Base-by-base conservation (phyloP, 2,113 vertebrate genomes). In the Otus sunia region DNA sequence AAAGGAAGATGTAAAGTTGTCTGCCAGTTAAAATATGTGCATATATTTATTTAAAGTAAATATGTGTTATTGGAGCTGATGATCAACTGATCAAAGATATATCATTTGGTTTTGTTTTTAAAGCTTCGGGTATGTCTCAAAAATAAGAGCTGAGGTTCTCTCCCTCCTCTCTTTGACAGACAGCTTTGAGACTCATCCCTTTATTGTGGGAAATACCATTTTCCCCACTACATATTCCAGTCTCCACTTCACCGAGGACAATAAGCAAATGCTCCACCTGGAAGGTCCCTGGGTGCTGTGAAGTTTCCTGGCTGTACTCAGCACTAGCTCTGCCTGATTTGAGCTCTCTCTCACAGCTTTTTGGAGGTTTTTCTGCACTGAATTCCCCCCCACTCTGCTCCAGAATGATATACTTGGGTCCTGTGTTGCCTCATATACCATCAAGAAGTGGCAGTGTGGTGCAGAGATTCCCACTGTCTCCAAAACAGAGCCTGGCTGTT, bases 41-140 rank as follows among this genome's bases (percentile, higher is more conserved):
- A 49, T 82, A 10, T 45, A 69, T 86, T 82, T 93, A 80, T 79
- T 75, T 90, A 53, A 88, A 76, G 36, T 53, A 88, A 92, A 79
- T 66, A 79, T 22, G 41, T 68, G 27, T 49, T 83, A 14, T n/a
- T 73, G 78, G 67, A 83, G 34, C 39, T 77, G 75, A 56, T 76
- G 88, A 88, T 68, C 39, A 75, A 4, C 74, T 73, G 79, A 95
- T 55, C 59, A 45, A 47, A 82, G 63, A 60, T 21, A 55, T 9
- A 39, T 59, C 11, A 5, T 53, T 91, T 90, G 43, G 23, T 18
- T 93, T 92, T 74, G 60, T 55, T 93, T 69, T 56, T 77, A 60
- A 66, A 73, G 67, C 49, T 91, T 45, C 58, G 41, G 49, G 7
- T 58, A 12, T 20, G 34, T 26, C 80, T 76, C 0, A 3, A 56